Percentiles rank a stretch among this genome's conserved stretches.
Evolutionary conservation across 2,797 vertebrate genomes (phyloP).

Genomic region (Holocentrus rufus): DNA sequence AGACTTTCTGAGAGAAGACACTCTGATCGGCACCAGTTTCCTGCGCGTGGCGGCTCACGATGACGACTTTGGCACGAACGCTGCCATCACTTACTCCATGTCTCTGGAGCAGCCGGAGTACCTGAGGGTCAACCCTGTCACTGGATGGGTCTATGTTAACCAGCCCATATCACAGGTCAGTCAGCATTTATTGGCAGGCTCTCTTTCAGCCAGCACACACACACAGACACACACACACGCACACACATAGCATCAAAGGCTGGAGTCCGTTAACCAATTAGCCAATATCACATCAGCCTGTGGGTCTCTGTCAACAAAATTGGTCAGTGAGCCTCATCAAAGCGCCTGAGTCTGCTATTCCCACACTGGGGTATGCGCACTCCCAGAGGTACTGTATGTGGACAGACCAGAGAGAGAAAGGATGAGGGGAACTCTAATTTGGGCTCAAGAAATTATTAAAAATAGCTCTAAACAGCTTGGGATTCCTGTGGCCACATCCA

Average conservation of each 20-base stretch:
- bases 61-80: conserved; percentile 88
- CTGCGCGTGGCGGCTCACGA: conserved; percentile 88
- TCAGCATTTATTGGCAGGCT: conserved; percentile 30
- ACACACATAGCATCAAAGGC: conserved; percentile 3
- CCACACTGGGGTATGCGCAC: conserved; percentile 36
- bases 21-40: conserved; percentile 89
- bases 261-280: neutral
- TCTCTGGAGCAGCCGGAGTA: conserved; percentile 84
- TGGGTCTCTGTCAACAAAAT: conserved; percentile 65
- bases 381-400: conserved; percentile 53
- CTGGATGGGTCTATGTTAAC: conserved; percentile 91
- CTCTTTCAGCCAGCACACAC: conserved; percentile 7
- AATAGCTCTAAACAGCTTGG: conserved; percentile 41
- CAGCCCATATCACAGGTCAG: conserved; percentile 88
- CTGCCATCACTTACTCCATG: conserved; percentile 86
- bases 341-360: conserved; percentile 47
- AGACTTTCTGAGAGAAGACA: conserved; percentile 92
- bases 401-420: conserved; percentile 41
- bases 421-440: conserved; percentile 38
- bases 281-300: conserved; percentile 28
- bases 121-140: conserved; percentile 87
- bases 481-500: conserved; percentile 46
- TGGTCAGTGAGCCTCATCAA: conserved; percentile 67
- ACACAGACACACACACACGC: neutral
- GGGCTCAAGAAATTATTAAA: conserved; percentile 57